Conservation (phyloP, 2,113 vertebrate genomes). For the Microtus oregoni region DNA sequence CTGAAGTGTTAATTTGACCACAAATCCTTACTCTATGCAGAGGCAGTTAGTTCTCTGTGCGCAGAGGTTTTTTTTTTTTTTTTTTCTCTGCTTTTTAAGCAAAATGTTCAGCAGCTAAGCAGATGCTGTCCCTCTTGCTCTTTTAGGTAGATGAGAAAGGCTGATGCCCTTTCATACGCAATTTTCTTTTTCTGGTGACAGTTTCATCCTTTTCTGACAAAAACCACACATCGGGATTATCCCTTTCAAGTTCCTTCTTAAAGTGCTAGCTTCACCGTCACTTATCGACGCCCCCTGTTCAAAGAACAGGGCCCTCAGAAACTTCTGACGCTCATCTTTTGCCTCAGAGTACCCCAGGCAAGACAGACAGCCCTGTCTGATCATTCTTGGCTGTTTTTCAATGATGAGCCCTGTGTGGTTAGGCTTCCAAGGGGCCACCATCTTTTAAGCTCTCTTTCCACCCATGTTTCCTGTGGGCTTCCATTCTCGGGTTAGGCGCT, state of each 20-base stretch:
- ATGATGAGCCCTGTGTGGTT: not conserved
- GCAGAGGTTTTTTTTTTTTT: constrained; percentile 62
- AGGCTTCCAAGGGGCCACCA: not conserved
- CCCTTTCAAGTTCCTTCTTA: constrained; percentile 70
- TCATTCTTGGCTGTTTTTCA: not conserved
- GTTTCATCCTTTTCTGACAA: constrained; percentile 70
- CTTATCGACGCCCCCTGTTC: not conserved
- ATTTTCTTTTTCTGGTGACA: constrained; percentile 66
- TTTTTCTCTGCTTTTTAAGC: constrained; percentile 67
- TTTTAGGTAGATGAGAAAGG: constrained; percentile 61
- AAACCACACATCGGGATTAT: constrained; percentile 65
- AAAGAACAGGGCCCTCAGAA: constrained; percentile 31
- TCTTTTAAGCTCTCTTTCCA: constrained; percentile 29
- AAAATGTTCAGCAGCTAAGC: constrained; percentile 56
- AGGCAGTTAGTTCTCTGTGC: constrained; percentile 30
- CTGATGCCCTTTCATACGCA: constrained; percentile 69
- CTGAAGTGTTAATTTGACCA: constrained; percentile 69
- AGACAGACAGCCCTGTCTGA: constrained; percentile 17
- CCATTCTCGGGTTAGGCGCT: not conserved
- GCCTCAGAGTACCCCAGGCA: not conserved
- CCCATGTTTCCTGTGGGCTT: not conserved
- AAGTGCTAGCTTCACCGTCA: not conserved
- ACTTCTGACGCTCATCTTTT: constrained; percentile 51
- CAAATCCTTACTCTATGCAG: constrained; percentile 10
- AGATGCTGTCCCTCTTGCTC: constrained; percentile 53